Evolutionary conservation across 2,797 vertebrate species (phyloP).

Genomic region (Crotalus adamanteus): DNA sequence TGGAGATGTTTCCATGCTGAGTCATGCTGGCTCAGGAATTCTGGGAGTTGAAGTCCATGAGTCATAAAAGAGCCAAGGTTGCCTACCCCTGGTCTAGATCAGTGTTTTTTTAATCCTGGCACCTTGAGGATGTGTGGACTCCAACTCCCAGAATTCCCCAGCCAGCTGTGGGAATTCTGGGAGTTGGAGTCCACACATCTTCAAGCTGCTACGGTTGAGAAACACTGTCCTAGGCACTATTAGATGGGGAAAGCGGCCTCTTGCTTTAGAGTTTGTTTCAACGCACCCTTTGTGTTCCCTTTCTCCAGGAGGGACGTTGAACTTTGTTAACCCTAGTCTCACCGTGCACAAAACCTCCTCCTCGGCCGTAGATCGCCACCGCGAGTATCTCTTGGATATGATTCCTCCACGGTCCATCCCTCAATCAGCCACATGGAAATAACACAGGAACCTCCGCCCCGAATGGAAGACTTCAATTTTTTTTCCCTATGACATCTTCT

Average conservation of each 20-base stretch:
- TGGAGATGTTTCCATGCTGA: too few relatives aligned
- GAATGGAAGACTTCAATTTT: slow-evolving; percentile 34
- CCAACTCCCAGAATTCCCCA: too few relatives aligned
- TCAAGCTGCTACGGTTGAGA: not conserved
- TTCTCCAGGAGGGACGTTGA: slow-evolving; percentile 85
- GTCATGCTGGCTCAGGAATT: too few relatives aligned
- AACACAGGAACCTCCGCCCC: slow-evolving; percentile 64
- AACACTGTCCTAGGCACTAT: not conserved
- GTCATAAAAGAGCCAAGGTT: too few relatives aligned
- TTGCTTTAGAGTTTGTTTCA: rapidly evolving
- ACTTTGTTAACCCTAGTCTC: slow-evolving; percentile 90
- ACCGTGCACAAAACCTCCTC: slow-evolving; percentile 85
- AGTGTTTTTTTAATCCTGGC: not conserved
- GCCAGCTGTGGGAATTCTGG: too few relatives aligned
- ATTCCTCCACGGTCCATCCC: slow-evolving; percentile 96
- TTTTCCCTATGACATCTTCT: not conserved
- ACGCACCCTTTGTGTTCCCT: not conserved
- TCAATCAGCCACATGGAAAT: slow-evolving; percentile 98
- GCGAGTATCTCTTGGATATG: slow-evolving; percentile 99
- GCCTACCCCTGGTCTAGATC: too few relatives aligned
- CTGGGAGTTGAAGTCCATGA: too few relatives aligned
- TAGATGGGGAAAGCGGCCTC: rapidly evolving
- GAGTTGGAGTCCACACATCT: not conserved
- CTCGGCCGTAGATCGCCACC: slow-evolving; percentile 93
- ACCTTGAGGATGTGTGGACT: not conserved